Evolutionary conservation across 2,797 vertebrate species (phyloP), one percentile per base, ranked within the genome.

Genomic region (Tapera naevia): DNA sequence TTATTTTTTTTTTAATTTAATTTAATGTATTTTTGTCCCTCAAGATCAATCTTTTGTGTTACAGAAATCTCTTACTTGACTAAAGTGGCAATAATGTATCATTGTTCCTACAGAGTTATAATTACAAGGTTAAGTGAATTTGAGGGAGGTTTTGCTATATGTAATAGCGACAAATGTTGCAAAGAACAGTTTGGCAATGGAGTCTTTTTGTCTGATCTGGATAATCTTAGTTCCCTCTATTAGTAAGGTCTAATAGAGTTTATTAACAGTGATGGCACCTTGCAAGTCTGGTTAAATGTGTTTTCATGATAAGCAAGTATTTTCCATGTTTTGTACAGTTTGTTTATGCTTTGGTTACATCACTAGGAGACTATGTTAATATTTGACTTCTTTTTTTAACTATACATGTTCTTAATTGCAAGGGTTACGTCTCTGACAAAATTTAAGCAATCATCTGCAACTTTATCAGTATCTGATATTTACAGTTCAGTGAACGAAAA

Each of bases 401-500:
- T 78, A 21, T 79, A 58, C 33, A 54, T 27, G 28, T 66, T 74
- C 37, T 22, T 91, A 84, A 92, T 80, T 96, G 32, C 53, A 82
- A 58, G 70, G 53, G 33, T 71, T 76, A 50, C 1, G 2, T 88
- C 65, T 65, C 33, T 80, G 57, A 72, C 60, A 81, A 51, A 61
- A 93, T 69, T 60, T 76, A n/a, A 73, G 28, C 43, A 80, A 71
- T 86, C 69, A 78, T 61, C 56, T 73, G 46, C 53, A 39, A 6
- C 53, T 37, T 89, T 86, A 92, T 89, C 87, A 54, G 51, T 41
- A 22, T 48, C 57, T 62, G 70, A 46, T 92, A 71, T 89, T 92
- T 94, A 88, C 80, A 56, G 84, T 80, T 86, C 70, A 62, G 27
- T 61, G 72, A 86, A 86, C 33, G 56, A 86, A 91, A 91, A 91